Conservation (phyloP, 2,113 vertebrate species). For the Eolophus roseicapilla region DNA sequence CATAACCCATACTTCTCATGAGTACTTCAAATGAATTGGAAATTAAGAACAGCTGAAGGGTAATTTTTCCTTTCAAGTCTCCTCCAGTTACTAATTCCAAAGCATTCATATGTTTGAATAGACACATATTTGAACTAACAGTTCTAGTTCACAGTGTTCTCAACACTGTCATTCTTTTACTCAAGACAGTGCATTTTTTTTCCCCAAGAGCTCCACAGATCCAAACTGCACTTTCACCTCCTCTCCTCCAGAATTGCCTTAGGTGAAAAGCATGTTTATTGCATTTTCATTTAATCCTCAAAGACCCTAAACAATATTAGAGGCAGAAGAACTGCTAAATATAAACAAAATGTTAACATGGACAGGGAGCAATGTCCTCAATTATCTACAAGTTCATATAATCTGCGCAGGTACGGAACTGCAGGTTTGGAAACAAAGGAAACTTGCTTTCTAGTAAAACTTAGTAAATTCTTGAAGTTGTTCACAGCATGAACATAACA, state of each 20-base stretch:
- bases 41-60: neutral
- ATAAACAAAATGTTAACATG: neutral
- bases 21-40: neutral
- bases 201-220: neutral
- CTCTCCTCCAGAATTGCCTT: neutral
- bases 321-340: neutral
- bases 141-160: neutral
- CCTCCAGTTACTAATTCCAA: neutral
- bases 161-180: neutral
- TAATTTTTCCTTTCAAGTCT: neutral
- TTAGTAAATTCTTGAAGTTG: neutral
- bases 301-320: neutral
- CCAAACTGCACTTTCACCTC: neutral
- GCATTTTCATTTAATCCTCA: neutral
- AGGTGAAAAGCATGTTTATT: neutral
- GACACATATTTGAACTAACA: neutral
- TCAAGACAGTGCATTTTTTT: neutral
- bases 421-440: neutral
- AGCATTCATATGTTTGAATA: neutral
- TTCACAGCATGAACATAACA: neutral
- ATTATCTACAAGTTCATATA: neutral
- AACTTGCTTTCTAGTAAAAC: neutral
- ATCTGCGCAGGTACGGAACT: neutral
- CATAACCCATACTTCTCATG: neutral
- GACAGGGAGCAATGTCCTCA: neutral